Evolutionary conservation across 2,888 invertebrate species (phyloP), one percentile per base, ranked within the genome.

Genomic region (Flexamia atlantica): DNA sequence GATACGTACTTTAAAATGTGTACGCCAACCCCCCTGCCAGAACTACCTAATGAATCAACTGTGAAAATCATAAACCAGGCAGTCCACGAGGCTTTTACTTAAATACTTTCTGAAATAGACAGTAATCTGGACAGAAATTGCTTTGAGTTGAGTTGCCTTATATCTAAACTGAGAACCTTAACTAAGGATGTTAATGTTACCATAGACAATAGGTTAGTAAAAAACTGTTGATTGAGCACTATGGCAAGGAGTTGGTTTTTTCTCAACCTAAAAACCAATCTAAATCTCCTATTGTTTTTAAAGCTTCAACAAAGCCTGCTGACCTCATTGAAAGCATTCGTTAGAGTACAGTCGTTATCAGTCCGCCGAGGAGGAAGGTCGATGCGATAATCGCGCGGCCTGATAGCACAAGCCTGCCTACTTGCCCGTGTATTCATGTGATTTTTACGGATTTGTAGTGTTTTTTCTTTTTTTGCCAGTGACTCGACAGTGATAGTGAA

Each of bases 221-320:
- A 57, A 57, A 23, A 25, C 25, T 57, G 7, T 57, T 57, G 12
- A 14, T 25, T 57, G 10, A 57, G 3, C 57, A 20, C n/a, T 68
- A 68, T 68, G 68, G 68, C 9, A 32, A 68, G 14, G 14, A 28
- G 30, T 30, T 68, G 32, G 7, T 9, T 17, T 68, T 68, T 68
- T 68, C 68, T 17, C 30, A 68, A 68, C 68, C 68, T 10, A 7
- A n/a, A 1, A 30, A 68, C n/a, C 30, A 17, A 30, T 68, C 68
- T 7, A 68, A 68, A 36, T 30, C 68, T 68, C 32, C 68, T 32
- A n/a, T 68, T 68, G 68, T 68, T 10, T 68, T 14, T 17, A 68
- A 32, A 68, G 12, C 68, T 7, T 30, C 30, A 30, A 68, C n/a
- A n/a, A 57, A 20, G 14, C 10, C 57, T 57, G 14, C 5, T 25